Percentiles rank a stretch among this genome's conserved stretches.
Evolutionary conservation across 2,113 vertebrate species (phyloP).

Genomic region (Anoura caudifer): DNA sequence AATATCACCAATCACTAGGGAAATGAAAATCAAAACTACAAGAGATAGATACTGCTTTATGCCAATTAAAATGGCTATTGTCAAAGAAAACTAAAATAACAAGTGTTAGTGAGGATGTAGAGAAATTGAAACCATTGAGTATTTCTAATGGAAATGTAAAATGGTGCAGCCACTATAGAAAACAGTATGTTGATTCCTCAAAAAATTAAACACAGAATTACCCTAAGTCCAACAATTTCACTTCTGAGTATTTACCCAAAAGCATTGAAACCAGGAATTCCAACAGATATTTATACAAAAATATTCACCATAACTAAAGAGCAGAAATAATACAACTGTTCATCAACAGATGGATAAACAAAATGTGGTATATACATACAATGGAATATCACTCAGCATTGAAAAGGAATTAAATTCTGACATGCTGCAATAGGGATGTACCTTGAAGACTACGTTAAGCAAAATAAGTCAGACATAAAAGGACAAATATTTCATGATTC

Average conservation of each 20-base stretch:
- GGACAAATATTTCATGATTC: too few species aligned
- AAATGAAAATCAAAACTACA: background rate
- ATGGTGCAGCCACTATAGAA: too few species aligned
- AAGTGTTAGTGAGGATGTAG: background rate
- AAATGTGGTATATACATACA: background rate
- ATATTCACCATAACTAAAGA: background rate
- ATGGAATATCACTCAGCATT: background rate
- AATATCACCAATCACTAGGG: too few species aligned
- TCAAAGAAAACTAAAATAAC: background rate
- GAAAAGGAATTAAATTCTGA: background rate
- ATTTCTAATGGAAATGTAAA: background rate
- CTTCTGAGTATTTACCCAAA: too few species aligned
- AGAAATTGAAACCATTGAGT: background rate
- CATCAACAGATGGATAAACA: background rate
- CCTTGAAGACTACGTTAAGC: too few species aligned
- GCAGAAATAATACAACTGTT: background rate
- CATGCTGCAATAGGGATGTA: background rate
- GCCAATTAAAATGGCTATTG: background rate
- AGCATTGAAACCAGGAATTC: too few species aligned
- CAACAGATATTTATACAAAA: background rate
- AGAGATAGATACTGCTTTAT: background rate
- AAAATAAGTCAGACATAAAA: too few species aligned
- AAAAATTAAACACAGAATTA: too few species aligned
- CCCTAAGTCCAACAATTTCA: too few species aligned
- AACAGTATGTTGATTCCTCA: too few species aligned